Conservation (phyloP, 2,888 invertebrate genomes). For the Macrostomum cliftonense region DNA sequence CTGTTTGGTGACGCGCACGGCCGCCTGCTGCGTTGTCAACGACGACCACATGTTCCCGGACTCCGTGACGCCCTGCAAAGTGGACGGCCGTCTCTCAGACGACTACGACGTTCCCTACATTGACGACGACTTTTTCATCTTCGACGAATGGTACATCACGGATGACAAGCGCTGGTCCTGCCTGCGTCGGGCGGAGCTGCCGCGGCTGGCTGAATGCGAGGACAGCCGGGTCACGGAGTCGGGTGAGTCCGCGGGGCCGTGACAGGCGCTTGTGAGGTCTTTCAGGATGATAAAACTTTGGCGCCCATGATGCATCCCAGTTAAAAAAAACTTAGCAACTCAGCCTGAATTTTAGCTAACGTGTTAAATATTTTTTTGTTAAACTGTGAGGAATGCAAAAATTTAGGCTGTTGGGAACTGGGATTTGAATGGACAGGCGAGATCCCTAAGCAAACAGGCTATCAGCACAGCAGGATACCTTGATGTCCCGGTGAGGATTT, state of each 20-base stretch:
- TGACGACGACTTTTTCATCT: conserved; percentile 11
- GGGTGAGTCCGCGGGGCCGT: neutral
- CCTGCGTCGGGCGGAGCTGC: neutral
- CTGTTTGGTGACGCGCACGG: neutral
- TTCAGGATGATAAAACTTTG: no score
- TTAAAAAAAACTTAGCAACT: no score
- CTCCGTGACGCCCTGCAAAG: conserved; percentile 11
- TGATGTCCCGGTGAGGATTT: no score
- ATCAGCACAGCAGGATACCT: no score
- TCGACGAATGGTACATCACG: conserved; percentile 4
- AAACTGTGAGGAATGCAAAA: no score
- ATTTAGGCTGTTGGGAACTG: no score
- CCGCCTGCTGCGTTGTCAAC: conserved; percentile 5
- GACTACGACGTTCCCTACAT: conserved; percentile 11
- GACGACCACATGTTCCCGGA: conserved; percentile 11
- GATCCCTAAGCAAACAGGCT: no score
- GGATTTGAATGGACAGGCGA: no score
- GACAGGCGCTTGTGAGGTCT: no score
- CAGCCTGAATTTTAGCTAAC: no score
- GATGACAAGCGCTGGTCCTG: conserved; percentile 1
- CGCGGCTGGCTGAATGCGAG: neutral
- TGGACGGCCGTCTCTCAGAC: conserved; percentile 1
- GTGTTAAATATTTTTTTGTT: no score
- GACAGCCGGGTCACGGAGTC: neutral
- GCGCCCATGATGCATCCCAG: no score